Conservation (phyloP, 2,797 vertebrate genomes). For the Sebastes diaconus region DNA sequence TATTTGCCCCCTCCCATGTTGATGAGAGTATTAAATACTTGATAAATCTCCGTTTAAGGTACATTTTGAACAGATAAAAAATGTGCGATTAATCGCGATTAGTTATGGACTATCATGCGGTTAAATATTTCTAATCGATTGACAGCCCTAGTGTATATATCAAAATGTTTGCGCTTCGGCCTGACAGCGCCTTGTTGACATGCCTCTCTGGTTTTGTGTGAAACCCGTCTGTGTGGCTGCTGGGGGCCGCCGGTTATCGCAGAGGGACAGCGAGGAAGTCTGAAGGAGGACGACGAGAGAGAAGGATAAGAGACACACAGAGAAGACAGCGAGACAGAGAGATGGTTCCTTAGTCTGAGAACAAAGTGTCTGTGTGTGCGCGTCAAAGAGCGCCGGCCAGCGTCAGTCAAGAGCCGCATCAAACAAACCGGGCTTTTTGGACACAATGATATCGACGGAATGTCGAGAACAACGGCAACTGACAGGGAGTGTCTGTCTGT, state of each 20-base stretch:
- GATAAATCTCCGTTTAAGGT: too few relatives aligned
- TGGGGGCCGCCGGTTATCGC: conserved; percentile 65
- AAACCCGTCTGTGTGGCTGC: conserved; percentile 35
- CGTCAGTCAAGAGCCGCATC: conserved; percentile 67
- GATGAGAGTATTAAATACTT: too few relatives aligned
- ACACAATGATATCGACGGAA: conserved; percentile 81
- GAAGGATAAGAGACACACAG: conserved; percentile 26
- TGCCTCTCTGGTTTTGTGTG: conserved; percentile 29
- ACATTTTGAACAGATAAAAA: too few relatives aligned
- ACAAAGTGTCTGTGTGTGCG: conserved; percentile 62
- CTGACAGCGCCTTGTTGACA: conserved; percentile 7
- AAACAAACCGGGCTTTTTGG: conserved; percentile 69
- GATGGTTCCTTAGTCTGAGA: conserved; percentile 47
- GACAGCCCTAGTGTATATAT: too few relatives aligned
- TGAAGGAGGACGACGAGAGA: conserved; percentile 28
- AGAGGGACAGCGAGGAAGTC: conserved; percentile 57
- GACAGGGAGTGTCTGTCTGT: conserved; percentile 42
- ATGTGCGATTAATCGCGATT: too few relatives aligned
- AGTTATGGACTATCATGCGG: too few relatives aligned
- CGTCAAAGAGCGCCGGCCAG: conserved; percentile 67
- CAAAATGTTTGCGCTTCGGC: conserved; percentile 1
- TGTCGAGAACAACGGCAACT: conserved; percentile 78
- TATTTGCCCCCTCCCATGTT: too few relatives aligned
- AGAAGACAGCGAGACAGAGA: conserved; percentile 19
- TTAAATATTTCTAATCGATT: too few relatives aligned